A percentile compares a stretch with the other conserved stretches of the same genome.
These are phyloP conservation scores for Drosophila diplacantha DNA, from an alignment of 2,888 invertebrate genomes.

Conservation along the genomic window DNA sequence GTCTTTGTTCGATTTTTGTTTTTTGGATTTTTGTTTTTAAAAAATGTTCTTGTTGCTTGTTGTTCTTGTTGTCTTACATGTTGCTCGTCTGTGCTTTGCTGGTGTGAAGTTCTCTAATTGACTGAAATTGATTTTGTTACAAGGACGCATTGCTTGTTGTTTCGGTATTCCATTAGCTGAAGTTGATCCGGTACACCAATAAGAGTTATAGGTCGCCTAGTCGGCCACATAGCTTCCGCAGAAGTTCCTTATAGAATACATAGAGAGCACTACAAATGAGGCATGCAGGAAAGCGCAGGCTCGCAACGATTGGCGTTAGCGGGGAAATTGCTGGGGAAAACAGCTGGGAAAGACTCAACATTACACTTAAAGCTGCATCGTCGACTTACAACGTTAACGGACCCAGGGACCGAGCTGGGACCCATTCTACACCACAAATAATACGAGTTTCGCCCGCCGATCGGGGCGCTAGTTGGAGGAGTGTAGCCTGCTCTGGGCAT, in stretches of 20 bases:
- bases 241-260: constrained; percentile 35
- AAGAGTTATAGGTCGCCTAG: constrained; percentile 25
- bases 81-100: constrained; percentile 53
- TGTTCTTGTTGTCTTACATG: constrained; percentile 52
- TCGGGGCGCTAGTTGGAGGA: constrained; percentile 19
- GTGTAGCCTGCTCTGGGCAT: constrained; percentile 17
- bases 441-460: constrained; percentile 13
- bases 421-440: constrained; percentile 24
- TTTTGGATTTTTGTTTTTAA: constrained; percentile 31
- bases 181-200: constrained; percentile 44
- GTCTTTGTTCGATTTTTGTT: constrained; percentile 36
- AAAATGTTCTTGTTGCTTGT: constrained; percentile 35
- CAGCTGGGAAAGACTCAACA: constrained; percentile 62
- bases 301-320: constrained; percentile 62
- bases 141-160: constrained; percentile 71
- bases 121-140: constrained; percentile 77
- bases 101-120: constrained; percentile 71
- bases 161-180: constrained; percentile 38
- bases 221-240: constrained; percentile 15
- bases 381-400: constrained; percentile 30
- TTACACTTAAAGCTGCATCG: constrained; percentile 64
- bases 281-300: constrained; percentile 38
- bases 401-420: constrained; percentile 6
- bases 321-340: constrained; percentile 57
- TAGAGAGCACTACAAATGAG: constrained; percentile 56